phyloP scores from a whole-genome alignment of 2,797 vertebrate species.

The Micromesistius poutassou region DNA sequence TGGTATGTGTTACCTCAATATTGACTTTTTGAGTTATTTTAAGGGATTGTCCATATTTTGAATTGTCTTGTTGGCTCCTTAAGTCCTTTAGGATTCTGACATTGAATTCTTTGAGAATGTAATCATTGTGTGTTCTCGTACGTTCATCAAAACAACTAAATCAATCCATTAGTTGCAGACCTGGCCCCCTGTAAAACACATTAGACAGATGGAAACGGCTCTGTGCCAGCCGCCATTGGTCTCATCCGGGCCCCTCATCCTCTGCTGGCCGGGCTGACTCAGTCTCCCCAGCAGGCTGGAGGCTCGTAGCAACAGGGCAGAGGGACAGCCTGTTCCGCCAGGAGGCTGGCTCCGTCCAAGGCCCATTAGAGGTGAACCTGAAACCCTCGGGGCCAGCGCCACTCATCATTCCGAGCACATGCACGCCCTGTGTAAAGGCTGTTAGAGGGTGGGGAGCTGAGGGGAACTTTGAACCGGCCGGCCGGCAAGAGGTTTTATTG shows the following conservation, averaged over 20 bases:
- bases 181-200: background rate
- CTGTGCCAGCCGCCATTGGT: background rate
- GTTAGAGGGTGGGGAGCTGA: background rate
- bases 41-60: background rate
- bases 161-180: background rate
- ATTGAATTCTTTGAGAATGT: background rate
- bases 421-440: background rate
- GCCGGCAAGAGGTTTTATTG: background rate
- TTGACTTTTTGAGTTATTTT: background rate
- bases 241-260: background rate
- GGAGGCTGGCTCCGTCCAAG: background rate
- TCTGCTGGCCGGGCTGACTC: background rate
- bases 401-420: background rate
- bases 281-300: background rate
- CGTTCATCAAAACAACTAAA: background rate
- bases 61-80: background rate
- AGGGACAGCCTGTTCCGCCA: background rate
- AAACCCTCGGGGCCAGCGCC: background rate
- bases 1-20: background rate
- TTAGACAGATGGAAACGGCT: background rate
- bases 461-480: background rate
- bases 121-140: background rate
- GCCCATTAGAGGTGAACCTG: constrained; percentile 15
- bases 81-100: background rate
- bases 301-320: background rate